Evolutionary conservation across 2,113 vertebrate species (phyloP).

Genomic region (Ovibos moschatus): DNA sequence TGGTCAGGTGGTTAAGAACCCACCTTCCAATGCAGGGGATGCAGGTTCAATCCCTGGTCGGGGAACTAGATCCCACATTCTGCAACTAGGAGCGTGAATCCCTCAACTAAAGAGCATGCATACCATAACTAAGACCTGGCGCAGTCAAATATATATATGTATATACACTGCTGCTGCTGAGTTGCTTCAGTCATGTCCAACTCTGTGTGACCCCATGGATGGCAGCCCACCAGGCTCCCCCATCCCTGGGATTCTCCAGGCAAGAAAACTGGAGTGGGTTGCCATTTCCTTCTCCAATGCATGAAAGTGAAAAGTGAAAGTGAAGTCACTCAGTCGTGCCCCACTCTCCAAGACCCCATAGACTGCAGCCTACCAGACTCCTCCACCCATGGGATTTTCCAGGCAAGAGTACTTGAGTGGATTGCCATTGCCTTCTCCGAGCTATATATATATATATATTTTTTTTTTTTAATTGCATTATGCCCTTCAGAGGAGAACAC

Average conservation of each 20-base stretch:
- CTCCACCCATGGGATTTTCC: too few relatives aligned
- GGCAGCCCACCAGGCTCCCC: too few relatives aligned
- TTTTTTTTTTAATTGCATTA: neutral
- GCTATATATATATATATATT: neutral
- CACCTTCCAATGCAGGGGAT: neutral
- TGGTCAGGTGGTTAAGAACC: neutral
- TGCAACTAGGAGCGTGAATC: neutral
- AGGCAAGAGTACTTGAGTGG: too few relatives aligned
- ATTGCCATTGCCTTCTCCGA: too few relatives aligned
- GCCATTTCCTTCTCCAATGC: too few relatives aligned
- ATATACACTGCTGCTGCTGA: neutral
- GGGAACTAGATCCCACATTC: neutral
- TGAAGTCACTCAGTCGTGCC: too few relatives aligned
- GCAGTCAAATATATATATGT: neutral
- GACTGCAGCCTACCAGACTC: too few relatives aligned
- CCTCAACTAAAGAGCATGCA: neutral
- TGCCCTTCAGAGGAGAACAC: neutral
- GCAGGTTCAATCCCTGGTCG: neutral
- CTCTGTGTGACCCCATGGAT: too few relatives aligned
- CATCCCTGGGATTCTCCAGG: too few relatives aligned
- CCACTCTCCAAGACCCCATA: too few relatives aligned
- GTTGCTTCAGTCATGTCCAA: accelerated
- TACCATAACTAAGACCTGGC: neutral
- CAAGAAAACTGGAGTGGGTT: too few relatives aligned
- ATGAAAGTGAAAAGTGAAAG: too few relatives aligned